These are phyloP conservation scores for Nephotettix cincticeps DNA, from an alignment of 1,140 invertebrate species.

Conservation along the genomic window DNA sequence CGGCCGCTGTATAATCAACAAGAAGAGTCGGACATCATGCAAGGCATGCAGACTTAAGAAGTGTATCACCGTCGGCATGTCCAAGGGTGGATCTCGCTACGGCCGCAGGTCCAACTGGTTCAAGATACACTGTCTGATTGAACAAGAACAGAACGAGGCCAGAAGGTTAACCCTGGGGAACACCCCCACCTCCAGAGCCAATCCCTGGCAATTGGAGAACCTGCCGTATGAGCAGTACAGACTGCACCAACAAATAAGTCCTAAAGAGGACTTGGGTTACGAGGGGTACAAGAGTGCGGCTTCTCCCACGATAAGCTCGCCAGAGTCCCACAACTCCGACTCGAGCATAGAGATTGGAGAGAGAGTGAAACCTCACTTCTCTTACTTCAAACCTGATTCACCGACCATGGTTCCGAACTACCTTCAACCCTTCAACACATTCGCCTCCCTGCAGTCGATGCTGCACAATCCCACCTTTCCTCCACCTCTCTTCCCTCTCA, in stretches of 20 bases:
- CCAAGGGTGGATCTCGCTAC: slow-evolving; percentile 59
- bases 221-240: slow-evolving; percentile 38
- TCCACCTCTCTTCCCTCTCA: slow-evolving; percentile 20
- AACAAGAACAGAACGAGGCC: slow-evolving; percentile 49
- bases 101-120: slow-evolving; percentile 60
- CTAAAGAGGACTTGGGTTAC: slow-evolving; percentile 61
- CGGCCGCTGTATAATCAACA: slow-evolving; percentile 61
- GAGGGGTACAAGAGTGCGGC: slow-evolving; percentile 52
- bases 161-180: neutral
- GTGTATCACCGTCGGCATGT: slow-evolving; percentile 64
- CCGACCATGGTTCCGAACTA: slow-evolving; percentile 45
- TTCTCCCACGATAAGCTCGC: slow-evolving; percentile 69
- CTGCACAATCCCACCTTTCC: slow-evolving; percentile 24
- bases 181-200: neutral
- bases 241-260: slow-evolving; percentile 46
- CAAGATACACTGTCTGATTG: slow-evolving; percentile 61
- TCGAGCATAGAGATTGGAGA: slow-evolving; percentile 64
- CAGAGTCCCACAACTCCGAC: slow-evolving; percentile 74
- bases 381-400: slow-evolving; percentile 42
- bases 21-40: slow-evolving; percentile 63
- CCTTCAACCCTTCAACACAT: slow-evolving; percentile 47
- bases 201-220: slow-evolving; percentile 3
- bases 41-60: slow-evolving; percentile 65
- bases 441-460: slow-evolving; percentile 29
- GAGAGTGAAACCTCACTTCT: slow-evolving; percentile 41